These are phyloP conservation scores for Paracanthobrama guichenoti DNA, from an alignment of 2,113 vertebrate species.

Conservation along the genomic window DNA sequence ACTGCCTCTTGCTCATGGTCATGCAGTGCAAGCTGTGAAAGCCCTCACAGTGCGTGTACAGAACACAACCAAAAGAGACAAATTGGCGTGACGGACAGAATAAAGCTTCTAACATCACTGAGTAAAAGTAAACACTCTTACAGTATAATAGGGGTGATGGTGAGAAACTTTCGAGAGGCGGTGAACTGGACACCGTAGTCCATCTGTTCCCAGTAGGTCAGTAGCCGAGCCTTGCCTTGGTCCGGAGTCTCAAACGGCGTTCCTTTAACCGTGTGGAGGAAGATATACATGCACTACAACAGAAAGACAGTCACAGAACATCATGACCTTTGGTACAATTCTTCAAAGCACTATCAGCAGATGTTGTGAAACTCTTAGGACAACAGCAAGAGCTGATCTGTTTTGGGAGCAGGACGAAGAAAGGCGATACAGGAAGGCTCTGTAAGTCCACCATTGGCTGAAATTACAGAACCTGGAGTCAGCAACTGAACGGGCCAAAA, in stretches of 20 bases:
- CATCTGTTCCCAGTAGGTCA: constrained; percentile 99
- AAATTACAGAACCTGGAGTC: constrained; percentile 28
- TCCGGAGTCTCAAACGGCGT: constrained; percentile 96
- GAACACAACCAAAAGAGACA: neutral
- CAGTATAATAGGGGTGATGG: constrained; percentile 95
- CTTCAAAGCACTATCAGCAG: constrained; percentile 12
- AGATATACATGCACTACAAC: constrained; percentile 93
- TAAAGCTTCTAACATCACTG: neutral
- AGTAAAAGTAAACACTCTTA: constrained; percentile 71
- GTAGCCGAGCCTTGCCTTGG: constrained; percentile 91
- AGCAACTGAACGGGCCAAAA: constrained; percentile 29
- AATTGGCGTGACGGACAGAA: neutral
- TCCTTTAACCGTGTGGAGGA: constrained; percentile 94
- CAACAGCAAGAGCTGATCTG: constrained; percentile 6
- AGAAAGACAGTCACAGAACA: constrained; percentile 35
- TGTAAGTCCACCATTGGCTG: constrained; percentile 13
- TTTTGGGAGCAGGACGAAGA: constrained; percentile 13
- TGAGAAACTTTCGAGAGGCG: constrained; percentile 94
- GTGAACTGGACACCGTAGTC: constrained; percentile 97
- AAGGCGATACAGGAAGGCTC: constrained; percentile 35
- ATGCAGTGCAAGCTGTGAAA: constrained; percentile 23
- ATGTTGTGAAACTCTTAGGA: constrained; percentile 11
- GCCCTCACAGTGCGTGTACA: neutral
- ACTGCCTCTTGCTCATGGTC: constrained; percentile 20
- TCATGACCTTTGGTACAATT: constrained; percentile 19